Evolutionary conservation across 2,888 invertebrate genomes (phyloP).

Genomic region (Mesoligia furuncula): DNA sequence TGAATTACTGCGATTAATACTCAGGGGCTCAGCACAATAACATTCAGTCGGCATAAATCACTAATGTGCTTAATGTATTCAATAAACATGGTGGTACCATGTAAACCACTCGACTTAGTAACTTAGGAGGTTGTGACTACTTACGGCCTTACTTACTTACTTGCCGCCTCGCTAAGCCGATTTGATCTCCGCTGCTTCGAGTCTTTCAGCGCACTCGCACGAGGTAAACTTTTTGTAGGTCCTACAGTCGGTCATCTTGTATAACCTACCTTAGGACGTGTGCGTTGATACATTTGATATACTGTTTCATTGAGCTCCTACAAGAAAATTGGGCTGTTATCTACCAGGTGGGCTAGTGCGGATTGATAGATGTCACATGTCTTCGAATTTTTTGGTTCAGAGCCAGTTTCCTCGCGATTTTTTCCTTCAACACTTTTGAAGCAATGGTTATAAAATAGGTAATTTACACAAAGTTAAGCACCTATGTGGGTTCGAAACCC

Average conservation of each 20-base stretch:
- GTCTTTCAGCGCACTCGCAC: not conserved
- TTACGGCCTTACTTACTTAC: too few species aligned
- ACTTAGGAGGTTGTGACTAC: constrained; percentile 28
- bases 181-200: not conserved
- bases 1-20: constrained; percentile 57
- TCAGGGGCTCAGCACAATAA: constrained; percentile 42
- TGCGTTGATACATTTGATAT: not conserved
- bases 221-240: not conserved
- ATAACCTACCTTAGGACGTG: not conserved
- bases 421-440: too few species aligned
- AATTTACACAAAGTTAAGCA: too few species aligned
- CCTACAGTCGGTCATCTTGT: not conserved
- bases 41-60: constrained; percentile 66
- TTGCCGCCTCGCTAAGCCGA: constrained; percentile 46
- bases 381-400: too few species aligned
- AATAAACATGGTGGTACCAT: constrained; percentile 66
- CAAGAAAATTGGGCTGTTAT: too few species aligned
- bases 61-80: constrained; percentile 71
- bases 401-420: too few species aligned
- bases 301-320: not conserved
- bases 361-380: too few species aligned
- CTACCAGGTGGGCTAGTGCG: too few species aligned
- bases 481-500: too few species aligned
- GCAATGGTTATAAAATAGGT: too few species aligned
- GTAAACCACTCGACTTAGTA: constrained; percentile 56